Percentiles rank a stretch among this genome's conserved stretches.
Evolutionary conservation across 2,888 invertebrate species (phyloP).

Genomic region (Agonum fuliginosum): DNA sequence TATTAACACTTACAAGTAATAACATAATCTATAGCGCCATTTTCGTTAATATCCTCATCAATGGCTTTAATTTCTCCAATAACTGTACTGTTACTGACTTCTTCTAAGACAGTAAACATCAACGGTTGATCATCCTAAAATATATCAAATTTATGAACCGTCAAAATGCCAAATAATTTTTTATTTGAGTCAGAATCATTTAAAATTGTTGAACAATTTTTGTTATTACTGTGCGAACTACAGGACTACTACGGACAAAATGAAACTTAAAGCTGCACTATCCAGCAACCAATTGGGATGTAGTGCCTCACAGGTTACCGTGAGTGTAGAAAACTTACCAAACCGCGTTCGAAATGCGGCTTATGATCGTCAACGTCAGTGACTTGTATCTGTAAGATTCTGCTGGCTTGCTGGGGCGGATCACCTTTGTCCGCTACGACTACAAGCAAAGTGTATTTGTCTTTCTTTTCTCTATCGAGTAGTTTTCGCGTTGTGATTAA

Average conservation of each 20-base stretch:
- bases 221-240: too few species aligned
- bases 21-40: conserved; percentile 84
- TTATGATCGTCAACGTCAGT: conserved; percentile 87
- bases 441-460: conserved; percentile 84
- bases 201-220: too few species aligned
- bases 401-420: conserved; percentile 84
- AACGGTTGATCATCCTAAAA: conserved; percentile 80
- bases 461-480: conserved; percentile 85
- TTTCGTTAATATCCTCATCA: conserved; percentile 85
- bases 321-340: too few species aligned
- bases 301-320: too few species aligned
- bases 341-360: conserved; percentile 81
- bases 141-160: too few species aligned
- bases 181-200: too few species aligned
- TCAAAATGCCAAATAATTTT: too few species aligned
- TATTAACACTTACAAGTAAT: conserved; percentile 76
- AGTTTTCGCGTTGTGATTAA: conserved; percentile 81
- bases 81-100: conserved; percentile 78
- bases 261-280: too few species aligned
- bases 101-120: conserved; percentile 79
- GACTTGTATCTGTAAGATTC: conserved; percentile 81
- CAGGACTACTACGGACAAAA: too few species aligned
- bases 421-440: conserved; percentile 86
- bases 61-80: conserved; percentile 82
- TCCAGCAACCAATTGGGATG: too few species aligned